These are phyloP conservation scores for Virgularia gustaviana DNA, from an alignment of 92 coral and sea anemone genomes.

Conservation along the genomic window DNA sequence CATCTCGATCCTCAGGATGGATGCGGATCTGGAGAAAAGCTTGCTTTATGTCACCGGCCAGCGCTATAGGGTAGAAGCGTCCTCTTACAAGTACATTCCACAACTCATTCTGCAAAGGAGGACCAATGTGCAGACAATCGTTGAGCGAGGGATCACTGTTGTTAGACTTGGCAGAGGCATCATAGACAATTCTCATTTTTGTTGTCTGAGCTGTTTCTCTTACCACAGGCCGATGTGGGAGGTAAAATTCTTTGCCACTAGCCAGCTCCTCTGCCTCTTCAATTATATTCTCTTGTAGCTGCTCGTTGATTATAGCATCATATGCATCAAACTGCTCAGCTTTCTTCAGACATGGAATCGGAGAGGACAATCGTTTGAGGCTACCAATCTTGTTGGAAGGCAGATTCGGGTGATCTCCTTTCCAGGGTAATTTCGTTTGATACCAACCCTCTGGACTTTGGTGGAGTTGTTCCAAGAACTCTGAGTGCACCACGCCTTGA, in stretches of 20 bases:
- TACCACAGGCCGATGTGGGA: conserved; percentile 60
- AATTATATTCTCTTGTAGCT: conserved; percentile 46
- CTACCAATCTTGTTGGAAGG: too few relatives aligned
- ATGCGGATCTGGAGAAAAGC: conserved; percentile 61
- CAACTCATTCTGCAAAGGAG: conserved; percentile 56
- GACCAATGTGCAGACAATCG: conserved; percentile 54
- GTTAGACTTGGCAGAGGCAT: conserved; percentile 53
- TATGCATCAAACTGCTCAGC: conserved; percentile 40
- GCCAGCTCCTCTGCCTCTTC: conserved; percentile 61
- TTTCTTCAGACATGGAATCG: conserved; percentile 47
- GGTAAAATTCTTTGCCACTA: conserved; percentile 46
- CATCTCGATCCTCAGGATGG: conserved; percentile 53
- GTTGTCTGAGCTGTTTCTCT: conserved; percentile 56
- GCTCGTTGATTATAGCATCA: conserved; percentile 51
- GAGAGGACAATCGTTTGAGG: conserved; percentile 42
- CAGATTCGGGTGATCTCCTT: too few relatives aligned
- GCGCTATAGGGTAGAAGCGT: conserved; percentile 54
- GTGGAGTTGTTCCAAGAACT: conserved; percentile 59
- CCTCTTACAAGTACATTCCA: conserved; percentile 58
- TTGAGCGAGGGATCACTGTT: conserved; percentile 53
- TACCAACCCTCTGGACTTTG: conserved; percentile 60
- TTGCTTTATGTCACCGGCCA: conserved; percentile 54
- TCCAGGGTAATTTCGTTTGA: too few relatives aligned
- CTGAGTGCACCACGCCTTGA: conserved; percentile 55
- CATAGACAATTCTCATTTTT: conserved; percentile 57